A percentile compares a stretch with the other conserved stretches of the same genome.
phyloP scores from a whole-genome alignment of 1,140 invertebrate species.

The Drosophila athabasca region DNA sequence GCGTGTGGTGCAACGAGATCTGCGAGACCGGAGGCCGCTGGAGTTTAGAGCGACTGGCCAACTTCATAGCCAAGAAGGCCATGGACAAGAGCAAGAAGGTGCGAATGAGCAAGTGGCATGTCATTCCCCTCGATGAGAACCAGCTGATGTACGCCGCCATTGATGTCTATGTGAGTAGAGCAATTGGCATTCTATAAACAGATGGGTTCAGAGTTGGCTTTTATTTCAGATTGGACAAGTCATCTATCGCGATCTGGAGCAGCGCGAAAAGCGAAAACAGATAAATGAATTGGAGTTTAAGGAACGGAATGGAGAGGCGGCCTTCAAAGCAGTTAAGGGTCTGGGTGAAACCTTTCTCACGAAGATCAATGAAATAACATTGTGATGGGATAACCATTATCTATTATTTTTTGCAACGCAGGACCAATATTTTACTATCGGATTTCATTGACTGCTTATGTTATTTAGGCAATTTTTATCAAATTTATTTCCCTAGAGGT shows the following conservation, averaged over 20 bases:
- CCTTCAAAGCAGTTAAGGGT: slow-evolving; percentile 74
- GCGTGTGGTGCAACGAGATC: slow-evolving; percentile 85
- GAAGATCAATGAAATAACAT: slow-evolving; percentile 59
- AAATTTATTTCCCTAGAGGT: background rate
- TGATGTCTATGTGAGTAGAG: slow-evolving; percentile 87
- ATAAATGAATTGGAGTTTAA: slow-evolving; percentile 69
- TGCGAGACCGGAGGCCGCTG: slow-evolving; percentile 85
- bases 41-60: slow-evolving; percentile 86
- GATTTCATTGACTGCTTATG: background rate
- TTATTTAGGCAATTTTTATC: no score
- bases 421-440: background rate
- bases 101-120: slow-evolving; percentile 87
- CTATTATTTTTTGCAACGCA: background rate
- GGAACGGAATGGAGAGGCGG: slow-evolving; percentile 72
- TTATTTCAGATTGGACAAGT: slow-evolving; percentile 76
- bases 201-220: background rate
- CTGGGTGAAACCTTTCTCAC: slow-evolving; percentile 63
- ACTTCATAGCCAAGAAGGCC: slow-evolving; percentile 84
- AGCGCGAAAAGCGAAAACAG: slow-evolving; percentile 59
- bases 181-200: background rate
- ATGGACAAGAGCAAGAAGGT: slow-evolving; percentile 86
- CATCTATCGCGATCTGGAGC: slow-evolving; percentile 72
- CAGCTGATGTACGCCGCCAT: slow-evolving; percentile 87
- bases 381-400: slow-evolving; percentile 8
- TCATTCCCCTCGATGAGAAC: slow-evolving; percentile 85